Evolutionary conservation across 1,140 invertebrate species (phyloP), one percentile per base, ranked within the genome.

Genomic region (Cotesia vestalis): DNA sequence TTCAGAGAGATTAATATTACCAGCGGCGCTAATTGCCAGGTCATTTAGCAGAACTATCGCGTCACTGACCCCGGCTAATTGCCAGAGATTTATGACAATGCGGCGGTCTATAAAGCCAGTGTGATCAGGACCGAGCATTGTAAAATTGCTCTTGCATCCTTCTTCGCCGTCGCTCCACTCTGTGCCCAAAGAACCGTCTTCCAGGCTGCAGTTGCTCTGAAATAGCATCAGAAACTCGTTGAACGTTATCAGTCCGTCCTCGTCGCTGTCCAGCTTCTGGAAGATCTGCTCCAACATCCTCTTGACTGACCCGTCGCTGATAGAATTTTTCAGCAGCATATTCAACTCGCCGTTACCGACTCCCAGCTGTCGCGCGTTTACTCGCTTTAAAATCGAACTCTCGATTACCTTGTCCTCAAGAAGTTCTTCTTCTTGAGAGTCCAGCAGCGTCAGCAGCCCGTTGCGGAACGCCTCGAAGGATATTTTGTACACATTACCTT

Each of bases 11-110:
- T 90, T 91, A 9, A 95, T 86, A 38, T 91, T 87, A 2, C 89
- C 40, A 46, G 6, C 82, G 17, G 87, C 86, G 4, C 88, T 88
- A 78, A 95, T 94, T 20, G 93, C 93, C 8, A 95, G 81, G 63
- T 93, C 91, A 52, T 91, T 84, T 4, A 95, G 83, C 9, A 95
- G 80, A 1, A 86, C 84, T 36, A 88, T 85, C 11, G 91, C 89
- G 46, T 91, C 89, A 14, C 87, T 83, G 60, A 95, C 89, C 17
- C 91, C 91, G 35, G 91, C 89, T 62, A 88, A 84, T 79, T 94
- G 92, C 92, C 93, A 95, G 68, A 92, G 87, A 75, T 94, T 92
- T 17, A 91, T 85, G 36, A 94, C 87, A 27, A 85, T 78, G 53
- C 78, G 85, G 53, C 73, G 78, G 70, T 76, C 77, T 9, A 88